phyloP scores from a whole-genome alignment of 2,888 invertebrate genomes.

The Morinoia aosen region DNA sequence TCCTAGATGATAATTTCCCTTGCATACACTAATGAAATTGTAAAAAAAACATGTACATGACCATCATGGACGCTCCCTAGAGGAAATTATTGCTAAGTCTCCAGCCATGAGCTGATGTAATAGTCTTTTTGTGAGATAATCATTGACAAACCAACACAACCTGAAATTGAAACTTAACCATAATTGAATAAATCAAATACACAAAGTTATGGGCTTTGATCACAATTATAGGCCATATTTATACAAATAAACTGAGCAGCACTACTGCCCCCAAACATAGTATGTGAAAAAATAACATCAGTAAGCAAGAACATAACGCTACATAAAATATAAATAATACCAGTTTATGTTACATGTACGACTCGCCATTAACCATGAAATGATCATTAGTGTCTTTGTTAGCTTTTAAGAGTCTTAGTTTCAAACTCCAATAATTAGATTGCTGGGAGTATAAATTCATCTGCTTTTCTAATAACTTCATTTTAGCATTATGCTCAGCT shows the following conservation, averaged over 20 bases:
- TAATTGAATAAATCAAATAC: not conserved
- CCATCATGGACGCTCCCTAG: not conserved
- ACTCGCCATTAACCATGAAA: not conserved
- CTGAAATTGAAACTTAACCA: not conserved
- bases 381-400: slow-evolving; percentile 29
- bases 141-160: not conserved
- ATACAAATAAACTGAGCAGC: not conserved
- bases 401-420: slow-evolving; percentile 59
- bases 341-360: not conserved
- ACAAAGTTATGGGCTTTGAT: not conserved
- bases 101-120: not conserved
- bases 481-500: slow-evolving; percentile 62
- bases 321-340: not conserved
- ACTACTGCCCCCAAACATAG: not conserved
- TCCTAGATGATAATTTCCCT: not conserved
- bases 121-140: not conserved
- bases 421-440: slow-evolving; percentile 64
- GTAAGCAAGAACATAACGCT: not conserved
- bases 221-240: not conserved
- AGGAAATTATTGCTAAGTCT: not conserved
- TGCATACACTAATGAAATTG: not conserved
- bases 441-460: slow-evolving; percentile 64
- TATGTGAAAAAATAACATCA: not conserved
- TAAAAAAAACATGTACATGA: not conserved
- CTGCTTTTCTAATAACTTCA: slow-evolving; percentile 65